Conservation (phyloP, 2,797 vertebrate genomes). For the Gadopsis marmoratus region DNA sequence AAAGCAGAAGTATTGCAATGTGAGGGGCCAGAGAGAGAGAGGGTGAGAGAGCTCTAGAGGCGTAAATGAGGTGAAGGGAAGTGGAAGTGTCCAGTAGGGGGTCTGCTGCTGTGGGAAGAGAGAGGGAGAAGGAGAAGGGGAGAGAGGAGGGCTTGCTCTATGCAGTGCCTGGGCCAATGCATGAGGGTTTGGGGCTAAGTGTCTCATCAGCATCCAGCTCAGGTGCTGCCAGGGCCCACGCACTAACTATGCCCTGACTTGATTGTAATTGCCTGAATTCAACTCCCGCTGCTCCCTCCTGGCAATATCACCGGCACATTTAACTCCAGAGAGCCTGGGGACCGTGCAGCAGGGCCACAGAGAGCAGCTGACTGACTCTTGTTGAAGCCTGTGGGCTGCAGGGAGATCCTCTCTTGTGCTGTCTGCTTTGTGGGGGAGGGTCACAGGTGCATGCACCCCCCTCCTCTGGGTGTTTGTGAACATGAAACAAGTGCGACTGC, state of each 20-base stretch:
- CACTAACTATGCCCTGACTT: conserved; percentile 99
- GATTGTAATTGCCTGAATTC: conserved; percentile 99
- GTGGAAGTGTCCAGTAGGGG: conserved; percentile 84
- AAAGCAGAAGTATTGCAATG: conserved; percentile 80
- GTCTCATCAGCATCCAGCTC: conserved; percentile 99
- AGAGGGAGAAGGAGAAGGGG: conserved; percentile 3
- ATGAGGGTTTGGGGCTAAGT: conserved; percentile 97
- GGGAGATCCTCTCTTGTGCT: conserved; percentile 73
- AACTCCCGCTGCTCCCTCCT: conserved; percentile 99
- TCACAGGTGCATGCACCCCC: conserved; percentile 74
- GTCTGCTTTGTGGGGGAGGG: conserved; percentile 69
- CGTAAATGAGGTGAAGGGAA: conserved; percentile 80
- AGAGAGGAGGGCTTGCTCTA: conserved; percentile 47
- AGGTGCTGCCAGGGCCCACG: conserved; percentile 95
- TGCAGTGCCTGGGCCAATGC: conserved; percentile 92
- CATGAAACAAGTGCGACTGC: conserved; percentile 65
- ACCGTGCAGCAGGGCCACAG: conserved; percentile 74
- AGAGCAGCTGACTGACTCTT: conserved; percentile 80
- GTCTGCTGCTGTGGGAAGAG: conserved; percentile 80
- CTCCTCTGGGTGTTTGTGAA: conserved; percentile 59
- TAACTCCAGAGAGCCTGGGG: conserved; percentile 94
- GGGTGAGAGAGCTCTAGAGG: conserved; percentile 71
- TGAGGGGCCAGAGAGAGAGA: conserved; percentile 68
- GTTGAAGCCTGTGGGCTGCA: conserved; percentile 71
- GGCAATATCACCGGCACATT: conserved; percentile 99